Percentiles rank a stretch among this genome's conserved stretches.
phyloP scores from a whole-genome alignment of 2,113 vertebrate genomes.

The Campylomormyrus tamandua region DNA sequence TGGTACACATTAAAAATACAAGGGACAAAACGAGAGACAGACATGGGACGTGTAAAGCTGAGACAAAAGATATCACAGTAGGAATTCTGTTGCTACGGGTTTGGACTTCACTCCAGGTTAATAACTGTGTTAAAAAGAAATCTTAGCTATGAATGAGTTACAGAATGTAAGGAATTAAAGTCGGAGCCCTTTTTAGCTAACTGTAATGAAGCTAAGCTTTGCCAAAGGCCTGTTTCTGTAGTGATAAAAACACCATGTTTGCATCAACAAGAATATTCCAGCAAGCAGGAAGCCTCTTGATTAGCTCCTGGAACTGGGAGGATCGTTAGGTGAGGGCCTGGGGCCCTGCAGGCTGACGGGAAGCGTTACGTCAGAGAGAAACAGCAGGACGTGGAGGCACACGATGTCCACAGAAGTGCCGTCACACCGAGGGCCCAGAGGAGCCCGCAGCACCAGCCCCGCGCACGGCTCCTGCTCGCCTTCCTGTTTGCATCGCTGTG shows the following conservation, averaged over 20 bases:
- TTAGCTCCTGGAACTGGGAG: conserved; percentile 7
- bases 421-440: neutral
- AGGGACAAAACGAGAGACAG: neutral
- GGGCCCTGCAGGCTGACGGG: neutral
- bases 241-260: neutral
- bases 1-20: neutral
- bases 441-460: neutral
- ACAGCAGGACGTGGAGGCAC: neutral
- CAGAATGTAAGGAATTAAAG: neutral
- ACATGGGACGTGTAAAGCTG: neutral
- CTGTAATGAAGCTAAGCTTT: neutral
- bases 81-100: neutral
- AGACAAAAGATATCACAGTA: neutral
- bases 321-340: neutral
- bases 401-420: neutral
- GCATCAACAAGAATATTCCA: neutral
- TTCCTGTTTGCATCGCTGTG: conserved; percentile 13
- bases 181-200: neutral
- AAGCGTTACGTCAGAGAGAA: neutral
- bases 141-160: neutral
- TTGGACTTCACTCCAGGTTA: neutral
- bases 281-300: neutral
- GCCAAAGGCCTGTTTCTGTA: neutral
- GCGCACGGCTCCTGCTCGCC: neutral
- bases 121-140: neutral